Percentiles rank a stretch among this genome's conserved stretches.
Evolutionary conservation across 2,797 vertebrate genomes (phyloP).

Genomic region (Valencia hispanica): DNA sequence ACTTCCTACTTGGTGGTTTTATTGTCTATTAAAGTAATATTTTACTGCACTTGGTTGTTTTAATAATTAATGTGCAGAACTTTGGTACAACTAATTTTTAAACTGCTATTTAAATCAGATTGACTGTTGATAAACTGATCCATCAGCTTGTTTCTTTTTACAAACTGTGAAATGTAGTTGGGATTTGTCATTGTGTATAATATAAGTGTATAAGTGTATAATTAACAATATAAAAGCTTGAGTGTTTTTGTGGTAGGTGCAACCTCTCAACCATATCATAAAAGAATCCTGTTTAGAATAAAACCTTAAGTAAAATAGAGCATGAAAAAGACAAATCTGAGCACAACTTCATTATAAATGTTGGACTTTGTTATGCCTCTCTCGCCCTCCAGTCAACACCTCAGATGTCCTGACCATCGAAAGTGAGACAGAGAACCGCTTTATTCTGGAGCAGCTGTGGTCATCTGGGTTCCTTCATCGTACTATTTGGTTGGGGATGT

Average conservation of each 20-base stretch:
- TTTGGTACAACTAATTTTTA: not conserved
- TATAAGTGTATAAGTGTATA: not conserved
- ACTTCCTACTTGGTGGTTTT: not conserved
- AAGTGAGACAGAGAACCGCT: constrained; percentile 87
- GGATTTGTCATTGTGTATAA: not conserved
- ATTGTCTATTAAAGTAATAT: not conserved
- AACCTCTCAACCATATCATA: not conserved
- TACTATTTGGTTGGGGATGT: constrained; percentile 88
- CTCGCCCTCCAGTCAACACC: constrained; percentile 76
- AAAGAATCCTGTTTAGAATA: not conserved
- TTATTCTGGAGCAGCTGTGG: constrained; percentile 87
- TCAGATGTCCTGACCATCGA: constrained; percentile 89
- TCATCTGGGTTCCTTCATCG: constrained; percentile 78
- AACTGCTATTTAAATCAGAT: not conserved
- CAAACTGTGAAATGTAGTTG: not conserved
- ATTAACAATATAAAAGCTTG: not conserved
- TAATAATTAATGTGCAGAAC: not conserved
- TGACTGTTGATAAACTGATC: not conserved
- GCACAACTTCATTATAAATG: not conserved
- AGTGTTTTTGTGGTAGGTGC: not conserved
- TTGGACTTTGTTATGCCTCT: constrained; percentile 14
- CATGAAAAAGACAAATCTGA: not conserved
- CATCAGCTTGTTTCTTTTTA: not conserved
- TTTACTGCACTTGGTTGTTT: not conserved
- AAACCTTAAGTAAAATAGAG: not conserved